These are phyloP conservation scores for Porites evermanni DNA, from an alignment of 92 coral and sea anemone species.

Conservation along the genomic window DNA sequence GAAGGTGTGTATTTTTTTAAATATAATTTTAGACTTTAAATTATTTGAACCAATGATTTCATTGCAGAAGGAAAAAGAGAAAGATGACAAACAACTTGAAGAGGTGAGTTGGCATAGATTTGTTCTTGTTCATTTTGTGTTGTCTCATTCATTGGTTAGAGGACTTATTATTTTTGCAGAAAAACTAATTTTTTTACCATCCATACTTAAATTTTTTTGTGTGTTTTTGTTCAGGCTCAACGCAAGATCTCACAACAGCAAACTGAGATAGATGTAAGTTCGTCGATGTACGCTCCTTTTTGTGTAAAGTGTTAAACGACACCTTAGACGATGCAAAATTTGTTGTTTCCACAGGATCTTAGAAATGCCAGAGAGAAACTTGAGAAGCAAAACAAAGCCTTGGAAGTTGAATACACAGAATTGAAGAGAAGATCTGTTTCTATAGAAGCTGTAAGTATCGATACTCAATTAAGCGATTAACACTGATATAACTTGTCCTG, in stretches of 20 bases:
- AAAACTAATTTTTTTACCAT: too few species aligned
- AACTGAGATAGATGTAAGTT: conserved; percentile 61
- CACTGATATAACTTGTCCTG: too few species aligned
- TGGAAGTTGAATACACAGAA: conserved; percentile 54
- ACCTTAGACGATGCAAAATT: neutral
- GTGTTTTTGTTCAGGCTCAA: conserved; percentile 16
- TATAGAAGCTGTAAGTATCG: conserved; percentile 58
- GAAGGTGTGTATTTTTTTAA: neutral
- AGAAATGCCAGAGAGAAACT: conserved; percentile 31
- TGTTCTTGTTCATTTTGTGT: neutral
- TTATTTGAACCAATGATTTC: neutral
- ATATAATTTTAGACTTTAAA: too few species aligned
- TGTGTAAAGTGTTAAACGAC: neutral
- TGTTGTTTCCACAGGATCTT: conserved; percentile 16
- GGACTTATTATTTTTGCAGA: neutral
- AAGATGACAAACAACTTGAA: conserved; percentile 48
- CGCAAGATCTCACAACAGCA: conserved; percentile 43
- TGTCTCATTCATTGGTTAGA: neutral
- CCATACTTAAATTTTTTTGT: too few species aligned
- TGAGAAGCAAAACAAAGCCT: conserved; percentile 56
- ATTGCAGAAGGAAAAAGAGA: conserved; percentile 78
- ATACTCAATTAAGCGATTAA: neutral
- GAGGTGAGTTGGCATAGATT: conserved; percentile 36
- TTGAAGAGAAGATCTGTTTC: conserved; percentile 56
- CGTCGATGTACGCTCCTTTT: neutral